Evolutionary conservation across 1,140 invertebrate genomes (phyloP).

Genomic region (Drosophila elegans): DNA sequence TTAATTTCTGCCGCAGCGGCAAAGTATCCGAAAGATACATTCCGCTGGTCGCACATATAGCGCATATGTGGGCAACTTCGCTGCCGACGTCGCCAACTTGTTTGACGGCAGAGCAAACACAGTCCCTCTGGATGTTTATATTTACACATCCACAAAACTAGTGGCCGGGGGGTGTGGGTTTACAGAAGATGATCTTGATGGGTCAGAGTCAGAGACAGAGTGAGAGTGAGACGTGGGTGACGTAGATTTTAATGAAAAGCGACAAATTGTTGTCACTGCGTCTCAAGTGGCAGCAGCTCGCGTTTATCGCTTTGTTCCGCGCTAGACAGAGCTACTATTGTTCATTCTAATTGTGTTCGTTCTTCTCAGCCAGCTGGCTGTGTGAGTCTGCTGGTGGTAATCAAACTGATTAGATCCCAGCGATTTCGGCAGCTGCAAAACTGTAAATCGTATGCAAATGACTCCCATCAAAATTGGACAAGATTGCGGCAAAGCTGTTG

Average conservation of each 20-base stretch:
- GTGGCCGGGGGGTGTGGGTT: background rate
- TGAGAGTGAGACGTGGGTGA: background rate
- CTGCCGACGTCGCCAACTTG: conserved; percentile 67
- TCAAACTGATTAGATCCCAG: conserved; percentile 9
- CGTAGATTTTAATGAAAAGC: conserved; percentile 51
- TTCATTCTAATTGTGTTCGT: conserved; percentile 1
- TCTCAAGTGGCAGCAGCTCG: conserved; percentile 60
- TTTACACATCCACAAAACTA: conserved; percentile 53
- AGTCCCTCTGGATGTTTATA: conserved; percentile 53
- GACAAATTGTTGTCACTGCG: conserved; percentile 65
- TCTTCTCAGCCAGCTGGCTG: conserved; percentile 2
- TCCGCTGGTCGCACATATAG: conserved; percentile 64
- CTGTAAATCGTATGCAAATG: conserved; percentile 34
- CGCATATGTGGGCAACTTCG: conserved; percentile 67
- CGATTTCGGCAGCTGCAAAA: background rate
- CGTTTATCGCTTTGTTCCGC: conserved; percentile 16
- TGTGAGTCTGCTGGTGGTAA: conserved; percentile 6
- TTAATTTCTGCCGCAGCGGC: conserved; percentile 75
- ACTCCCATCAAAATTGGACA: conserved; percentile 34
- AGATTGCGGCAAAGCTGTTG: conserved; percentile 10
- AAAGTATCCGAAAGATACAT: conserved; percentile 79
- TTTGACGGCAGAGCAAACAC: conserved; percentile 59
- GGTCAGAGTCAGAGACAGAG: conserved; percentile 8
- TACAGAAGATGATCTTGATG: conserved; percentile 4
- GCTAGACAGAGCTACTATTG: conserved; percentile 4